Conservation (phyloP, 2,797 vertebrate species). For the Hyperoplus lanceolatus region DNA sequence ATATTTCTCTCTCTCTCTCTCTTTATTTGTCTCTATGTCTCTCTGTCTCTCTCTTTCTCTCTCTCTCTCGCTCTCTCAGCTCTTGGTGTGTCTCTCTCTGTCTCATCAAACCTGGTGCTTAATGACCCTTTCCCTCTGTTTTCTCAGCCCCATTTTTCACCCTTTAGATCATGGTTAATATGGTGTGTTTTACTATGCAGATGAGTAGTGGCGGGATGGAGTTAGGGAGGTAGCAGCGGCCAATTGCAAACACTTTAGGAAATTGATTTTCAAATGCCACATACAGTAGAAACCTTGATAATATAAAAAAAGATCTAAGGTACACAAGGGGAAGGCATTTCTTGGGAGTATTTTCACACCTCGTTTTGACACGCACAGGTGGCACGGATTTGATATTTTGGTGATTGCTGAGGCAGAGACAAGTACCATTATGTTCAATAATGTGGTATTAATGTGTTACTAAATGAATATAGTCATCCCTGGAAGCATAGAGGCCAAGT, state of each 20-base stretch:
- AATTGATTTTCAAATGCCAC: conserved; percentile 30
- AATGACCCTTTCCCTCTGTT: conserved; percentile 81
- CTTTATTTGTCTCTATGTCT: conserved; percentile 72
- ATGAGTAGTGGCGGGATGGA: conserved; percentile 43
- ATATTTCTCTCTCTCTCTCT: conserved; percentile 67
- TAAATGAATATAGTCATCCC: background rate
- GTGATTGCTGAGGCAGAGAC: background rate
- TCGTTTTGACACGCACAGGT: conserved; percentile 5
- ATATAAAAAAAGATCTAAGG: background rate
- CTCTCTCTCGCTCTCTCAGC: conserved; percentile 65
- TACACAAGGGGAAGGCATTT: conserved; percentile 8
- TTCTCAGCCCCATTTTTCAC: conserved; percentile 79
- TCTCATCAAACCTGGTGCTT: conserved; percentile 80
- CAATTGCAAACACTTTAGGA: too few species aligned
- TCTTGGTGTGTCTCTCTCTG: conserved; percentile 55
- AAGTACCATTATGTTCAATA: background rate
- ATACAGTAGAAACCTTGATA: background rate
- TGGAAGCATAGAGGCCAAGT: background rate
- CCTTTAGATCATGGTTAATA: conserved; percentile 75
- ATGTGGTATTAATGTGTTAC: background rate
- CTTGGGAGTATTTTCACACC: background rate
- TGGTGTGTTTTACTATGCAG: conserved; percentile 64
- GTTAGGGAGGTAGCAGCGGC: conserved; percentile 15
- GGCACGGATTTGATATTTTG: conserved; percentile 16
- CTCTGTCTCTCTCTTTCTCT: conserved; percentile 71